Conservation (phyloP, 1,140 invertebrate species). For the Dryas iulia region DNA sequence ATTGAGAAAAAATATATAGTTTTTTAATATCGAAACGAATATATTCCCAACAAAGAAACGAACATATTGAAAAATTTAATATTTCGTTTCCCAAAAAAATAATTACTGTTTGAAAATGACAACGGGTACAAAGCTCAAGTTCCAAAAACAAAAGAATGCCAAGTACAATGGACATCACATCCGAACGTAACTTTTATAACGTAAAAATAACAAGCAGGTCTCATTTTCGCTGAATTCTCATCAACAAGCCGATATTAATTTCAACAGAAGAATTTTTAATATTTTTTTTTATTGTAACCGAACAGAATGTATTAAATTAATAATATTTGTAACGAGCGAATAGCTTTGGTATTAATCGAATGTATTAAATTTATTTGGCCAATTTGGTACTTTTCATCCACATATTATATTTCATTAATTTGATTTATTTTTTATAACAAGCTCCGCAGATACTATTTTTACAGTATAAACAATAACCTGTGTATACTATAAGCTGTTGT, state of each 20-base stretch:
- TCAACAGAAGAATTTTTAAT: slow-evolving; percentile 17
- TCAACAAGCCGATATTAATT: slow-evolving; percentile 16
- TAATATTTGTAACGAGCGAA: not conserved
- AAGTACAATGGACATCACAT: not conserved
- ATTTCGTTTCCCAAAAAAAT: not conserved
- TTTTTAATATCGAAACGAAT: not conserved
- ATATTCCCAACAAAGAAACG: not conserved
- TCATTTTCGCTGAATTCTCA: slow-evolving; percentile 22
- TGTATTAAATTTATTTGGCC: not conserved
- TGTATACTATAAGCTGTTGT: no score
- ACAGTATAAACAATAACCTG: no score
- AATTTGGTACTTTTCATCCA: no score
- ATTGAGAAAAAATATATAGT: not conserved
- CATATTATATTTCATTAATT: no score
- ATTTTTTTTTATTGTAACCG: slow-evolving; percentile 20
- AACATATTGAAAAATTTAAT: not conserved
- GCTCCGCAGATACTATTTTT: no score
- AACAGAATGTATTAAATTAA: not conserved
- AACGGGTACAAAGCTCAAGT: not conserved
- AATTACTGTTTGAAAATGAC: not conserved
- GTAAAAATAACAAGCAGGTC: slow-evolving; percentile 18
- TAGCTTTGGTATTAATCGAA: not conserved
- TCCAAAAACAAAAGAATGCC: slow-evolving; percentile 2
- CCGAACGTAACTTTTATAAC: slow-evolving; percentile 23
- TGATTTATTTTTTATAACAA: no score